phyloP scores from a whole-genome alignment of 2,113 vertebrate species.

The Tragelaphus buxtoni region DNA sequence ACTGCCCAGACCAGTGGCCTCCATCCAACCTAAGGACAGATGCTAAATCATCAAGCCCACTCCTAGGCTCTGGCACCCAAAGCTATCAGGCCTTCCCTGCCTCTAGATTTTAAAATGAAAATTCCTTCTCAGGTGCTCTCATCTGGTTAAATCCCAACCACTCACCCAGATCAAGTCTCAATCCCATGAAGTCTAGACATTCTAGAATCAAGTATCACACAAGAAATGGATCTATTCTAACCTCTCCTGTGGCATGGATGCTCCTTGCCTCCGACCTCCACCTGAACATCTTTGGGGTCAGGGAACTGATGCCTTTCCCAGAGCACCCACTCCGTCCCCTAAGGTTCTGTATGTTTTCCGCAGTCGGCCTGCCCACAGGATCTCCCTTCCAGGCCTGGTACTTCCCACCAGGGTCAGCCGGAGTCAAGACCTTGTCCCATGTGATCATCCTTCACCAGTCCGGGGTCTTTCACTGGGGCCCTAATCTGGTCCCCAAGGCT shows the following conservation, averaged over 20 bases:
- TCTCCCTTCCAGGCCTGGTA: background rate
- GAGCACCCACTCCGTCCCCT: background rate
- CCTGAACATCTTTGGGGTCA: background rate
- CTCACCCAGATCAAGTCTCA: background rate
- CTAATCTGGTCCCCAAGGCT: background rate
- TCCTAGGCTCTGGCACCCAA: background rate
- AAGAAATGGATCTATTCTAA: background rate
- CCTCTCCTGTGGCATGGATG: no score
- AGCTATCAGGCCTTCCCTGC: background rate
- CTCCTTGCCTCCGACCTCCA: background rate
- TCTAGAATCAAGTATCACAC: background rate
- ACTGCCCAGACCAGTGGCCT: background rate
- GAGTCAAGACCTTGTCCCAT: background rate
- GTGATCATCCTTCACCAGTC: background rate
- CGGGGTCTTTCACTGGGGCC: rapidly evolving
- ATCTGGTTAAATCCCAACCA: background rate
- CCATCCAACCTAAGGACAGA: background rate
- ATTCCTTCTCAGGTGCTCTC: background rate
- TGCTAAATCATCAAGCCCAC: background rate
- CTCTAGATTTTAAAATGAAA: background rate
- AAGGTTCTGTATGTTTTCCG: background rate
- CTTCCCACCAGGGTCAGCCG: background rate
- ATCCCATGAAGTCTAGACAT: background rate
- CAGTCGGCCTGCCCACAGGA: background rate
- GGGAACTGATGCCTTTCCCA: background rate